Evolutionary conservation across 2,797 vertebrate genomes (phyloP).

Genomic region (Pteropus rufus): DNA sequence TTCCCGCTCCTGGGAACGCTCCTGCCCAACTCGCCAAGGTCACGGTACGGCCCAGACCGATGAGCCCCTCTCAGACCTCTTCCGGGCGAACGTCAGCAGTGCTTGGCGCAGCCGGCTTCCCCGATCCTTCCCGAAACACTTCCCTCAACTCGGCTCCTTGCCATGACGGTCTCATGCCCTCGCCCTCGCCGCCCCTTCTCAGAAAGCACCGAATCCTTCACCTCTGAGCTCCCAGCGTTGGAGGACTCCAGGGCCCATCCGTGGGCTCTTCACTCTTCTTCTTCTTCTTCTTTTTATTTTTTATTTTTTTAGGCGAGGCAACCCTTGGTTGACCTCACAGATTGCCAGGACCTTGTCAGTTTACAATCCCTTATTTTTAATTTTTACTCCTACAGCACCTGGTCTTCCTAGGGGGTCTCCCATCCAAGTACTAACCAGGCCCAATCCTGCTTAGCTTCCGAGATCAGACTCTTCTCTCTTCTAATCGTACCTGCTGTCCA

Average conservation of each 20-base stretch:
- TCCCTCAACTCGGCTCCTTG: neutral
- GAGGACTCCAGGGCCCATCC: neutral
- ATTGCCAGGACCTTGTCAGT: no score
- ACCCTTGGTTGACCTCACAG: no score
- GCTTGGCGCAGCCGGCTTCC: neutral
- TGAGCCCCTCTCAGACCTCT: neutral
- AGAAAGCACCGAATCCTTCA: neutral
- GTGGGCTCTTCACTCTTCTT: no score
- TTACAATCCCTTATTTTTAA: no score
- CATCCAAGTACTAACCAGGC: no score
- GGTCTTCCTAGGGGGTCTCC: no score
- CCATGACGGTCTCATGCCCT: neutral
- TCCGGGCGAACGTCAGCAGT: neutral
- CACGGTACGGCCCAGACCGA: fast-evolving
- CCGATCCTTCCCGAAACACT: neutral
- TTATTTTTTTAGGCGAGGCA: no score
- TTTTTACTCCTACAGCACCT: no score
- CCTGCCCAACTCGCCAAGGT: neutral
- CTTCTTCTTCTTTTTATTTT: no score
- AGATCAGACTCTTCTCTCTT: neutral
- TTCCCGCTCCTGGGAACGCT: neutral
- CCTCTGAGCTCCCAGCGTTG: neutral
- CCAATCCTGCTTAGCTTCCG: no score
- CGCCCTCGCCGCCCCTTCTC: neutral
- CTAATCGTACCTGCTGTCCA: fast-evolving